A percentile compares a stretch with the other conserved stretches of the same genome.
Conservation (phyloP, 2,888 invertebrate species). For the Smittia aterrima region DNA sequence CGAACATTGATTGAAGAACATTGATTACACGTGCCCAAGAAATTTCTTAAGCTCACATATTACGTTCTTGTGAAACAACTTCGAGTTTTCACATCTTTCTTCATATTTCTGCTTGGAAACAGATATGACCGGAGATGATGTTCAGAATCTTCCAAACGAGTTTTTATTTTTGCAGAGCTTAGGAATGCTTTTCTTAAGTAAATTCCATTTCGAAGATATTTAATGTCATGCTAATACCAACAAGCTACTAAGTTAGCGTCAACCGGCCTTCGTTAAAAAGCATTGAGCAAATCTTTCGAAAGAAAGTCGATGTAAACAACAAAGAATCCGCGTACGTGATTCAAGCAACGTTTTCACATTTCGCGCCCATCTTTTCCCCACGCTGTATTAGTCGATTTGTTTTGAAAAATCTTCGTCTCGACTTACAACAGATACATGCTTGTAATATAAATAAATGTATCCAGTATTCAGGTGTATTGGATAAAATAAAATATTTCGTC, state of each 20-base stretch:
- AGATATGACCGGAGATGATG: no score
- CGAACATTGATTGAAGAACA: no score
- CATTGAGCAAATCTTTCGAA: not conserved
- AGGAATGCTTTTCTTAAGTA: not conserved
- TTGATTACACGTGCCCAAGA: no score
- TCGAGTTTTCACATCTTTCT: no score
- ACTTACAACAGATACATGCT: not conserved
- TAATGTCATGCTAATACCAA: not conserved
- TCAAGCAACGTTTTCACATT: not conserved
- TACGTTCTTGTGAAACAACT: no score
- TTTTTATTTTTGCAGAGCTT: not conserved
- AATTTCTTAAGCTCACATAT: no score
- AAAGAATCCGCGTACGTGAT: not conserved
- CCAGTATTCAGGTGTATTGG: not conserved
- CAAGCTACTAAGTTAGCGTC: not conserved
- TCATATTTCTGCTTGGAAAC: no score
- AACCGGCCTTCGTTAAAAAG: not conserved
- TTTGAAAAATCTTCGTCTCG: constrained; percentile 5
- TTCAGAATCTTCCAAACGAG: not conserved
- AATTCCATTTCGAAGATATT: not conserved
- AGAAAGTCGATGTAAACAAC: constrained; percentile 3
- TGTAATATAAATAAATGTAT: not conserved
- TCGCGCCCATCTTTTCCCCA: not conserved
- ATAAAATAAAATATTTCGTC: constrained; percentile 1
- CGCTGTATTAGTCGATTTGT: not conserved